Evolutionary conservation across 2,113 vertebrate genomes (phyloP), one percentile per base, ranked within the genome.

Genomic region (Alethe castanea): DNA sequence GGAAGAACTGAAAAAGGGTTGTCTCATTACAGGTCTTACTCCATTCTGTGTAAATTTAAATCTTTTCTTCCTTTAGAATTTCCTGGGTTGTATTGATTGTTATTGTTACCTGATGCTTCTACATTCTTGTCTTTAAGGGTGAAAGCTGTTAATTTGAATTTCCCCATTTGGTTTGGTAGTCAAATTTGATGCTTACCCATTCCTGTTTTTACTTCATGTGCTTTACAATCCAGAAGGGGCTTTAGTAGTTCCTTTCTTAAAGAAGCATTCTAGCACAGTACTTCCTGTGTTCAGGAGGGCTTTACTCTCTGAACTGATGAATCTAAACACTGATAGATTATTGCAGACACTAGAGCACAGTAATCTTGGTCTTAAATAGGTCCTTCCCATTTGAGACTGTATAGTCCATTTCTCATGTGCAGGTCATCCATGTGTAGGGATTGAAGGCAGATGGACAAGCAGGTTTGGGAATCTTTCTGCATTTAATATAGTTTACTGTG

Each of bases 1-100:
- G 91, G 94, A 79, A 84, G 86, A 90, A 60, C 57, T 72, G 59
- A 81, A 95, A 95, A 91, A 86, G 29, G 52, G 29, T 77, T 0
- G 1, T 81, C 66, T 95, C 14, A 79, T 92, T 94, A 74, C 47
- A 92, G 74, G 40, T 91, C 60, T 78, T 85, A 36, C 28, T 59
- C 40, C 22, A 65, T 62, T 65, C 59, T 6, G 3, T 70, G 48
- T 73, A 66, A 95, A 95, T 91, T 83, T 54, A 69, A 67, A 33
- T 44, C 4, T 77, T 81, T 66, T 87, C 17, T 94, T 87, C 56
- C 38, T 80, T 76, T 76, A 74, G 45, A 90, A 85, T 54, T 78
- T 90, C 88, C 36, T 73, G n/a, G 48, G 52, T 60, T 89, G 19
- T 59, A 40, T 71, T 77, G 31, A 71, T 62, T 80, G 60, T 57